Evolutionary conservation across 2,888 invertebrate genomes (phyloP).

Genomic region (Phania funesta): DNA sequence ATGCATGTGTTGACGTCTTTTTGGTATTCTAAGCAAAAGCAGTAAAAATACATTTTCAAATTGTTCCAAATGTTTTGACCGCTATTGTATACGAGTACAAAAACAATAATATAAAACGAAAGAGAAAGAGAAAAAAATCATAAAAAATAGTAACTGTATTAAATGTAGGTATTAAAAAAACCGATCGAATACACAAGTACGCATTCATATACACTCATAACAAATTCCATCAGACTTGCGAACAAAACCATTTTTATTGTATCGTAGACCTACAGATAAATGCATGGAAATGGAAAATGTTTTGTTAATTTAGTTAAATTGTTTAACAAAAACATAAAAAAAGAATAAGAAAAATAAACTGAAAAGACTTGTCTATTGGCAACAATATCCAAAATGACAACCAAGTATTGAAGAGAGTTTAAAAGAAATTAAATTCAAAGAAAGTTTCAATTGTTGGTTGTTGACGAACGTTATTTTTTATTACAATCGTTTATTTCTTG

Average conservation of each 20-base stretch:
- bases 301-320: conserved; percentile 62
- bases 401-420: conserved; percentile 1
- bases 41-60: too few species aligned
- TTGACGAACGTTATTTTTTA: conserved; percentile 15
- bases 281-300: conserved; percentile 38
- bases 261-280: conserved; percentile 43
- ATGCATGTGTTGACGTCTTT: not conserved
- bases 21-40: too few species aligned
- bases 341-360: too few species aligned
- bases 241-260: conserved; percentile 42
- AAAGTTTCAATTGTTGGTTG: conserved; percentile 38
- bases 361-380: conserved; percentile 20
- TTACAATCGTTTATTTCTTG: not conserved
- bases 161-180: conserved; percentile 51
- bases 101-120: conserved; percentile 39
- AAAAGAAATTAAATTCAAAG: conserved; percentile 46
- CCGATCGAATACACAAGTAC: not conserved
- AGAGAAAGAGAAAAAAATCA: conserved; percentile 21
- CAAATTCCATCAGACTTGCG: not conserved
- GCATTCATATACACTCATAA: not conserved
- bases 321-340: conserved; percentile 65
- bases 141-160: conserved; percentile 58
- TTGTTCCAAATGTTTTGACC: not conserved
- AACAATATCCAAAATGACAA: conserved; percentile 6
- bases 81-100: not conserved